Evolutionary conservation across 2,888 invertebrate genomes (phyloP).

Genomic region (Patella depressa): DNA sequence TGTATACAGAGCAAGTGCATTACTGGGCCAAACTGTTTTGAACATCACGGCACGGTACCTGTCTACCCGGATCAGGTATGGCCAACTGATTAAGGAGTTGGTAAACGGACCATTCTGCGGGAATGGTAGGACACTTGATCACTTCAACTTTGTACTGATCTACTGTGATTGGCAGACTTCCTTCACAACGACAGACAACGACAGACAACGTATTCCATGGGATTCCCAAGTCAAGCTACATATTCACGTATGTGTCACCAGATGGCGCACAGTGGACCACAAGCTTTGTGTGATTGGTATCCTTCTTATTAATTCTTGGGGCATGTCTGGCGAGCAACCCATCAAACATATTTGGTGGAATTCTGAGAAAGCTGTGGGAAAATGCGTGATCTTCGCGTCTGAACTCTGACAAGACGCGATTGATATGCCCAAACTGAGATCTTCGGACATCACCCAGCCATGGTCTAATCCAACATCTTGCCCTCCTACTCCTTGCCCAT

Average conservation of each 20-base stretch:
- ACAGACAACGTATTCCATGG: slow-evolving; percentile 57
- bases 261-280: slow-evolving; percentile 21
- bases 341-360: slow-evolving; percentile 14
- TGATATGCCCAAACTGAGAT: not conserved
- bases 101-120: slow-evolving; percentile 32
- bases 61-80: too few relatives aligned
- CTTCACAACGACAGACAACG: slow-evolving; percentile 56
- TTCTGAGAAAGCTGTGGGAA: slow-evolving; percentile 2
- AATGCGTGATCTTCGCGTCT: not conserved
- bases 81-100: too few relatives aligned
- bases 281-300: slow-evolving; percentile 29
- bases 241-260: slow-evolving; percentile 14
- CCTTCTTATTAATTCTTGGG: slow-evolving; percentile 9
- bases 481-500: too few relatives aligned
- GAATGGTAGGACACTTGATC: slow-evolving; percentile 35
- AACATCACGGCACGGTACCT: too few relatives aligned
- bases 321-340: slow-evolving; percentile 3
- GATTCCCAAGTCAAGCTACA: slow-evolving; percentile 60
- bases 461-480: too few relatives aligned
- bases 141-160: slow-evolving; percentile 30
- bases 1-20: too few relatives aligned
- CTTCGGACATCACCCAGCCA: too few relatives aligned
- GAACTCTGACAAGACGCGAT: not conserved
- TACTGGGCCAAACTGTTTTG: too few relatives aligned
- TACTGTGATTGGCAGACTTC: slow-evolving; percentile 55